Evolutionary conservation across 2,888 invertebrate species (phyloP).

Genomic region (Steromphala cineraria): DNA sequence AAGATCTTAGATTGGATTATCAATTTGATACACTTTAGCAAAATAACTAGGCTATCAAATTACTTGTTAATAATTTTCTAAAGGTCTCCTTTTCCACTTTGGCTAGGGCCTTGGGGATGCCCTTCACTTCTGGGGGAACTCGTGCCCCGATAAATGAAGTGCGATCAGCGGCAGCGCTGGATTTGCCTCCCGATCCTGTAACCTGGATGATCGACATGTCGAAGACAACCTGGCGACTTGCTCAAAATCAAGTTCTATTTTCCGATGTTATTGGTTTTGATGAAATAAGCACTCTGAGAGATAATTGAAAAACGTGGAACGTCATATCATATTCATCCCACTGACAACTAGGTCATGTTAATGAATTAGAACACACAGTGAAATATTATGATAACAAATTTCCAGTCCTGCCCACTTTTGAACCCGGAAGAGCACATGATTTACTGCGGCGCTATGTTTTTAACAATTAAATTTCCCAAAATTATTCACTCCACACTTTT

Average conservation of each 20-base stretch:
- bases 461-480: no score
- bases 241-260: neutral
- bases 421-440: constrained; percentile 15
- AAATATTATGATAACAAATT: neutral
- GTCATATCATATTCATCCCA: neutral
- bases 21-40: neutral
- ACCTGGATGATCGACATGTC: constrained; percentile 69
- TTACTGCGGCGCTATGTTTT: neutral
- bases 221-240: neutral
- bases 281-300: neutral
- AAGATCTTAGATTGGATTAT: neutral
- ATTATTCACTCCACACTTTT: no score
- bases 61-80: constrained; percentile 63
- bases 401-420: constrained; percentile 12
- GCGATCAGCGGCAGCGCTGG: constrained; percentile 54
- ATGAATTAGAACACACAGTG: neutral
- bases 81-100: constrained; percentile 64
- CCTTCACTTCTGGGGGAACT: constrained; percentile 63
- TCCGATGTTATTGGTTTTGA: neutral
- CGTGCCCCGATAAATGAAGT: constrained; percentile 68
- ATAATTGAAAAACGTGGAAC: neutral
- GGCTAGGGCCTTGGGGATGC: constrained; percentile 59
- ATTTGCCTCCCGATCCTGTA: constrained; percentile 57
- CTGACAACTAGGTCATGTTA: neutral
- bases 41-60: constrained; percentile 18